phyloP scores from a whole-genome alignment of 2,113 vertebrate genomes.

The Pampusana beccarii region DNA sequence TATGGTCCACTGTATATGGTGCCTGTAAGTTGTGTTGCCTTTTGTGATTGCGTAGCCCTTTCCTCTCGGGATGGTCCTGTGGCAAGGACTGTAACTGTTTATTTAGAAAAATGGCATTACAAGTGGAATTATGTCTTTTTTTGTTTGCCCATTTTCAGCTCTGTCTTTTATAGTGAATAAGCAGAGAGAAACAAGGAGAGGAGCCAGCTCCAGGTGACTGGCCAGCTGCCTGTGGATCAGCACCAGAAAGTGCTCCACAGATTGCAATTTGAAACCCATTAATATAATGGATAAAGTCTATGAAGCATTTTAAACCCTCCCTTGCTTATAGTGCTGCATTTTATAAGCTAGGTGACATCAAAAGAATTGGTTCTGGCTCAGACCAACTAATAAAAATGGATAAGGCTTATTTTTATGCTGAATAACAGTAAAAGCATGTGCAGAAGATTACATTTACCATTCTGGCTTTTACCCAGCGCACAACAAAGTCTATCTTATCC shows the following conservation, averaged over 20 bases:
- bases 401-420: conserved; percentile 77
- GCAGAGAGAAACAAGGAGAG: background rate
- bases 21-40: background rate
- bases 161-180: background rate
- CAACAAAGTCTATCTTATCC: conserved; percentile 60
- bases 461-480: conserved; percentile 67
- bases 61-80: background rate
- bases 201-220: conserved; percentile 61
- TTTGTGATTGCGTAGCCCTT: background rate
- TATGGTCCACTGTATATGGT: fast-evolving
- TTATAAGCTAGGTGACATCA: conserved; percentile 48
- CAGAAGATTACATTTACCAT: conserved; percentile 75
- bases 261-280: conserved; percentile 60
- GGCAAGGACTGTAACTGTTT: background rate
- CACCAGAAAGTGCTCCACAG: conserved; percentile 50
- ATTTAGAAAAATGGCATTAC: conserved; percentile 10
- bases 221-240: conserved; percentile 56
- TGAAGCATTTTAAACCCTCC: conserved; percentile 64
- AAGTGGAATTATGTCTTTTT: background rate
- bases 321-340: conserved; percentile 32
- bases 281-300: conserved; percentile 68
- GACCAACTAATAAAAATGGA: conserved; percentile 67
- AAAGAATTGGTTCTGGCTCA: conserved; percentile 62
- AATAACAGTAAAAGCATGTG: conserved; percentile 73
- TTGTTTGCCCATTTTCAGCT: background rate